Evolutionary conservation across 2,113 vertebrate species (phyloP).

Genomic region (Romanogobio albipinnatus): DNA sequence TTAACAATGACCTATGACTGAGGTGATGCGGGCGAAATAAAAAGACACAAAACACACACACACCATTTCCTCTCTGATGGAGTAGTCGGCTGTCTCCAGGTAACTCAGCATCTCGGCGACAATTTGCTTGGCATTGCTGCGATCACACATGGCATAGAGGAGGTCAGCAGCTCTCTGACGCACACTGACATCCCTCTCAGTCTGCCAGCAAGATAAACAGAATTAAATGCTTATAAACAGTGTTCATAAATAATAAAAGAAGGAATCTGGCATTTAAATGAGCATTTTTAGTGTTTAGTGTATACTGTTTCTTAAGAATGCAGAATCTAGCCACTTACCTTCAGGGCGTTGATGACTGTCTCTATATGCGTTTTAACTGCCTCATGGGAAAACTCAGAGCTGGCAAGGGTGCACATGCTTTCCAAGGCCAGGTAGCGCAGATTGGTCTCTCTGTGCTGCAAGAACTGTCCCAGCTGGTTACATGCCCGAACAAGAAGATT

Average conservation of each 20-base stretch:
- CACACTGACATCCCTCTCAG: constrained; percentile 90
- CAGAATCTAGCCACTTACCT: constrained; percentile 66
- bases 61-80: constrained; percentile 93
- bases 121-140: constrained; percentile 92
- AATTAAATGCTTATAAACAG: not conserved
- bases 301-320: not conserved
- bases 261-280: not conserved
- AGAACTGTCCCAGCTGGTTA: constrained; percentile 84
- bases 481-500: constrained; percentile 82
- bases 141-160: constrained; percentile 93
- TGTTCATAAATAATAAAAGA: not conserved
- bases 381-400: constrained; percentile 80
- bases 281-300: not conserved
- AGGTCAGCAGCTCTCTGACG: constrained; percentile 89
- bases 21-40: not conserved
- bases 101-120: constrained; percentile 94
- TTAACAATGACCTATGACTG: not conserved
- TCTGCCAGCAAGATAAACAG: constrained; percentile 68
- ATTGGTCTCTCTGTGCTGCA: constrained; percentile 85
- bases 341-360: constrained; percentile 84
- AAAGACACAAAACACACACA: constrained; percentile 34
- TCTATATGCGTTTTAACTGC: constrained; percentile 85
- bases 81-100: constrained; percentile 90
- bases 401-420: constrained; percentile 85
- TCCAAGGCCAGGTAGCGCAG: constrained; percentile 84